Percentiles rank a stretch among this genome's conserved stretches.
phyloP scores from a whole-genome alignment of 2,113 vertebrate genomes.

The Formicarius rufipectus region DNA sequence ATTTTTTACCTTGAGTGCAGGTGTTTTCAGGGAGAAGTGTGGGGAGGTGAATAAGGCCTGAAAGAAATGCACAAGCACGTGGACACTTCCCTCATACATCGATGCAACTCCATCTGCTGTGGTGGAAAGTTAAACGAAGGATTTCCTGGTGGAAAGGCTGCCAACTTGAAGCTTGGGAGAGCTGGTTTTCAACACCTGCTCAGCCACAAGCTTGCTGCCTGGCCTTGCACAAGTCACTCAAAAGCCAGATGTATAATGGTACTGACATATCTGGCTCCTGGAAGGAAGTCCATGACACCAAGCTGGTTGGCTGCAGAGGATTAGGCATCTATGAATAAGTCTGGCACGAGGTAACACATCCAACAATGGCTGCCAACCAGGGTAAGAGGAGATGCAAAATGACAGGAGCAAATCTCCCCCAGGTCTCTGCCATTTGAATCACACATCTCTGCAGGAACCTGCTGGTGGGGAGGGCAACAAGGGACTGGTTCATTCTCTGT shows the following conservation, averaged over 20 bases:
- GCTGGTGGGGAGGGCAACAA: neutral
- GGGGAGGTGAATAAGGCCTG: neutral
- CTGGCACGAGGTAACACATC: neutral
- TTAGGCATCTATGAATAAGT: slow-evolving; percentile 1
- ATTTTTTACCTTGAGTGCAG: neutral
- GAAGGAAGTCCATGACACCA: neutral
- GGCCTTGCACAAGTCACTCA: slow-evolving; percentile 7
- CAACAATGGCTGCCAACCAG: neutral
- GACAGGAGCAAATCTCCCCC: neutral
- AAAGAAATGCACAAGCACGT: fast-evolving
- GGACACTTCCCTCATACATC: neutral
- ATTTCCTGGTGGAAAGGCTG: slow-evolving; percentile 21
- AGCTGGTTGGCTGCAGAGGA: neutral
- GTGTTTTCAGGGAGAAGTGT: neutral
- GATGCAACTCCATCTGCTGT: neutral
- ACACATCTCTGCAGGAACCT: fast-evolving
- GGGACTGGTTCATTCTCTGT: neutral
- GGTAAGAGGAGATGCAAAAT: neutral
- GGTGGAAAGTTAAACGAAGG: neutral
- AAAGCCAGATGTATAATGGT: neutral
- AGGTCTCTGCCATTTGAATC: neutral
- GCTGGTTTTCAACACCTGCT: slow-evolving; percentile 49
- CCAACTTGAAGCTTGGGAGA: neutral
- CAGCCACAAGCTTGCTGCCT: neutral
- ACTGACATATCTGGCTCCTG: slow-evolving; percentile 27